Conservation (phyloP, 2,113 vertebrate species). For the Cinclus mexicanus region DNA sequence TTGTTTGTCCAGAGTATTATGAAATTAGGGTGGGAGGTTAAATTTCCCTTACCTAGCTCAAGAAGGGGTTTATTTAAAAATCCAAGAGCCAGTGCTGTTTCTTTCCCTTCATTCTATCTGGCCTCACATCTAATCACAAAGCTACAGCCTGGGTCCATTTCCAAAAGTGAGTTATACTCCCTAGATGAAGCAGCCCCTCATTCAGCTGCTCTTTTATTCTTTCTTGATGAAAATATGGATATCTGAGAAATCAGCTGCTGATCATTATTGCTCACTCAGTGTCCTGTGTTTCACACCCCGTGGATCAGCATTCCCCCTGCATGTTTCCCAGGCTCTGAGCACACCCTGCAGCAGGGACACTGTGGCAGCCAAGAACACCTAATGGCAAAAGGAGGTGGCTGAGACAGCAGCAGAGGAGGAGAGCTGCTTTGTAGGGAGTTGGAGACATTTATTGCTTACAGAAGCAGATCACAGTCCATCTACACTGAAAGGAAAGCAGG, state of each 20-base stretch:
- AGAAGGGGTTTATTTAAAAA: background rate
- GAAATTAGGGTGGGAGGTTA: background rate
- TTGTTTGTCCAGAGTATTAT: background rate
- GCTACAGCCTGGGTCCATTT: slow-evolving; percentile 6
- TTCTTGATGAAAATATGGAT: background rate
- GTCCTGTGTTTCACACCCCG: background rate
- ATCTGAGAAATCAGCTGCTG: background rate
- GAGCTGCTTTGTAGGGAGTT: background rate
- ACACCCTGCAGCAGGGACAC: background rate
- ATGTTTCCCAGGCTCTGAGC: background rate
- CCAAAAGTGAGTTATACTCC: background rate
- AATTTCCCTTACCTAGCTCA: background rate
- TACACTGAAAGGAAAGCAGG: background rate
- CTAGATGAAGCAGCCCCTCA: background rate
- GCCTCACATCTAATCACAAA: background rate
- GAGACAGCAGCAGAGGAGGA: background rate
- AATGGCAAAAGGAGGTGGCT: background rate
- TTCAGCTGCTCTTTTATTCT: background rate
- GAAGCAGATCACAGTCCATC: slow-evolving; percentile 39
- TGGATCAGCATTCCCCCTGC: background rate
- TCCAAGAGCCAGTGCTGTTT: background rate
- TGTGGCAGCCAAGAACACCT: background rate
- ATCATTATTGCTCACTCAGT: background rate
- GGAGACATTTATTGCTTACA: slow-evolving; percentile 29
- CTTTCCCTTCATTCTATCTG: background rate